These are phyloP conservation scores for Campylomormyrus numenius DNA, from an alignment of 2,113 vertebrate genomes.

Conservation along the genomic window DNA sequence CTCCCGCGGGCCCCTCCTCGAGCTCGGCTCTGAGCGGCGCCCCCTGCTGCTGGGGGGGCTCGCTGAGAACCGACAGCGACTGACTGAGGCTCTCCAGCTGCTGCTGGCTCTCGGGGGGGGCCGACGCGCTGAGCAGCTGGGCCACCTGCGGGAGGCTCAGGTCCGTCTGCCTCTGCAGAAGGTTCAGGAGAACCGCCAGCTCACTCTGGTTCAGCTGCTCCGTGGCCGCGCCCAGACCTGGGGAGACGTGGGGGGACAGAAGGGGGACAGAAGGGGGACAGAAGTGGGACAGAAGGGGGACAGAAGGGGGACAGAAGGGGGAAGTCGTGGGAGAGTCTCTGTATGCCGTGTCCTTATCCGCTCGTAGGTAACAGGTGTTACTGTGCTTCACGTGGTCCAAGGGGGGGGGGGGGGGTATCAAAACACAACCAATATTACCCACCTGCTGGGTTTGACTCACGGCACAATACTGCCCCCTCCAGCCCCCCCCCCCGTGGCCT, in stretches of 20 bases:
- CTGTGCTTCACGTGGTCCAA: neutral
- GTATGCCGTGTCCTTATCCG: neutral
- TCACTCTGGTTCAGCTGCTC: constrained; percentile 96
- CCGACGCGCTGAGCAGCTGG: constrained; percentile 80
- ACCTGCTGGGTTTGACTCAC: neutral
- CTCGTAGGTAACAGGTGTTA: neutral
- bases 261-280: no score
- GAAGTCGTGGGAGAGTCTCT: neutral
- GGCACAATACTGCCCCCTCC: neutral
- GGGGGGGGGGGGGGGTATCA: neutral
- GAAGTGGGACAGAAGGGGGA: neutral
- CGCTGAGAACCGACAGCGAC: constrained; percentile 76
- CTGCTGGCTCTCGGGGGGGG: constrained; percentile 79
- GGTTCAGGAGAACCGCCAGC: constrained; percentile 84
- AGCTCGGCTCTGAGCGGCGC: constrained; percentile 44
- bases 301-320: neutral
- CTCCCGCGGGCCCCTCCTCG: constrained; percentile 48
- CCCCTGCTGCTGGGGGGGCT: constrained; percentile 70
- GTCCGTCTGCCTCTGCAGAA: constrained; percentile 93
- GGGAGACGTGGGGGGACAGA: neutral
- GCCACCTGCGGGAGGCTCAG: constrained; percentile 87
- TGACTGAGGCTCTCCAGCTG: constrained; percentile 83
- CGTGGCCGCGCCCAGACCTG: constrained; percentile 80
- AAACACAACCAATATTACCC: neutral
- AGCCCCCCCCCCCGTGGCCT: neutral